Evolutionary conservation across 1,140 invertebrate species (phyloP).

Genomic region (Drosophila burlai): DNA sequence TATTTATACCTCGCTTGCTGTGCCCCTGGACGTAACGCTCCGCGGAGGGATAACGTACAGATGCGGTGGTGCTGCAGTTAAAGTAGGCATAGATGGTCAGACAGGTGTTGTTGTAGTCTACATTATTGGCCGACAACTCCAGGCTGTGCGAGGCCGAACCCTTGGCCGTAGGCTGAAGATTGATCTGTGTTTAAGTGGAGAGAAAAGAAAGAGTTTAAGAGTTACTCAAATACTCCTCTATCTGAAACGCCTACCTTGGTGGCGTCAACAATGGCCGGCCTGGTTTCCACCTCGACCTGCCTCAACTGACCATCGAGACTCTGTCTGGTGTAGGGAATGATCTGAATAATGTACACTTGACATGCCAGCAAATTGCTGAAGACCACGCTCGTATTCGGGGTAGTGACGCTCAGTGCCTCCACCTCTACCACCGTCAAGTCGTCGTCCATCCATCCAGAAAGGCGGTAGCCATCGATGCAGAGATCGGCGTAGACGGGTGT

Average conservation of each 20-base stretch:
- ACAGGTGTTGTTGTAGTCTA: conserved; percentile 71
- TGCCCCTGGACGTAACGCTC: conserved; percentile 70
- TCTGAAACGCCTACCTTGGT: conserved; percentile 11
- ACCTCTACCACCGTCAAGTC: conserved; percentile 26
- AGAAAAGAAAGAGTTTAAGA: neutral
- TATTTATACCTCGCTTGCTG: conserved; percentile 41
- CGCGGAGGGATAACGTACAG: conserved; percentile 45
- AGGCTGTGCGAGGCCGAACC: conserved; percentile 52
- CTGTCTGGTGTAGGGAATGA: conserved; percentile 65
- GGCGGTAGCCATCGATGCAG: conserved; percentile 69
- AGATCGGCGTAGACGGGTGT: conserved; percentile 66
- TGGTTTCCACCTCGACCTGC: conserved; percentile 56
- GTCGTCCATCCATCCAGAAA: conserved; percentile 73
- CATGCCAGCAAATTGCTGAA: conserved; percentile 64
- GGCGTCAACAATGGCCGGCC: conserved; percentile 46
- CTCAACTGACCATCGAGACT: conserved; percentile 56
- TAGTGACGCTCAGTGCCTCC: conserved; percentile 41
- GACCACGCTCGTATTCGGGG: conserved; percentile 30
- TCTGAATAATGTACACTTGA: conserved; percentile 72
- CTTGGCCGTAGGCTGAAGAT: conserved; percentile 34
- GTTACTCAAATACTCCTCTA: neutral
- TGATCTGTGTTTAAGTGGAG: conserved; percentile 8
- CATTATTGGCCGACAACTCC: conserved; percentile 61
- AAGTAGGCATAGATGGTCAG: conserved; percentile 70
- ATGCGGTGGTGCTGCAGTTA: conserved; percentile 39